Base-by-base conservation (phyloP, 2,113 vertebrate species). In the Eublepharis macularius region DNA sequence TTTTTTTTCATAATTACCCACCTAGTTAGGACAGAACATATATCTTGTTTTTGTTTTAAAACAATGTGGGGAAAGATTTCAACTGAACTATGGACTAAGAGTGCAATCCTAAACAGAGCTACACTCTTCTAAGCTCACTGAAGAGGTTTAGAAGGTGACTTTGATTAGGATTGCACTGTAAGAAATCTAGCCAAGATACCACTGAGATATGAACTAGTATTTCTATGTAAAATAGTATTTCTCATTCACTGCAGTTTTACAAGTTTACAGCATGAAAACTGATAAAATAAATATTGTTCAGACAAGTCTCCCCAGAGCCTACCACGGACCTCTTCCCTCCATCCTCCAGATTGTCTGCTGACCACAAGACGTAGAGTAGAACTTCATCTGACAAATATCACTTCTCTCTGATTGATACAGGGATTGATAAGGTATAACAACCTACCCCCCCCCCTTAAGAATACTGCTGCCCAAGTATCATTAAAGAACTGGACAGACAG, bases 291-390 rank as follows among this genome's bases (percentile, higher is more conserved):
- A 24, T 41, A n/a, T n/a, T n/a, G n/a, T n/a, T n/a, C n/a, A n/a
- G n/a, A n/a, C n/a, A n/a, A 43, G 32, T 80, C 41, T 45, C 24
- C 57, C 68, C 26, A 87, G 12, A 89, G 60, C 21, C 54, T 6
- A 88, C 45, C 24, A n/a, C 0, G 0, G 19, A n/a, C 43, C 21
- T 26, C 1, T 83, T 26, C 60, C 60, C 45, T 39, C 5, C 21
- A 36, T 36, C 4, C 57, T 39, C 13, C 66, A 69, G n/a, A 69
- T 34, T 34, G n/a, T 60, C n/a, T 47, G 43, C 24, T 80, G 43
- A 68, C 43, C 54, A 4, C 45, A 76, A 49, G 39, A n/a, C 75
- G 2, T 34, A 19, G 11, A 29, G 51, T 21, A 60, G 47, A 36
- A 41, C 29, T 3, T 49, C n/a, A 83, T 76, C 36, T 29, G 41